phyloP scores from a whole-genome alignment of 2,797 vertebrate genomes.

The Malacoctenus gilli region DNA sequence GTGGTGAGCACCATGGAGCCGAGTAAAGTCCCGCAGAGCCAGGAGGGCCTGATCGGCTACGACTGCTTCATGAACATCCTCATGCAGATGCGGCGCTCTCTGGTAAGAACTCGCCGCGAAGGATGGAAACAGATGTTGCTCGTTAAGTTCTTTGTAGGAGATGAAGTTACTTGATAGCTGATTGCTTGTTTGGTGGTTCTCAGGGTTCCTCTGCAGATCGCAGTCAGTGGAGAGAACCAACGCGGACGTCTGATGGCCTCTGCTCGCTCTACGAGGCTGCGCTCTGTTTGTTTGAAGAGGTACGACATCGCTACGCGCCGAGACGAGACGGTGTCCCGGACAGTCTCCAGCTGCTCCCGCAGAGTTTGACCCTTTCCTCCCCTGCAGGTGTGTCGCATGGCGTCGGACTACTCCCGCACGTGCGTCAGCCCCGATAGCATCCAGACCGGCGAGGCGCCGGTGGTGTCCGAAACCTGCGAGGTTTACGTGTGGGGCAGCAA shows the following conservation, averaged over 20 bases:
- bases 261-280: slow-evolving; percentile 96
- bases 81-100: slow-evolving; percentile 95
- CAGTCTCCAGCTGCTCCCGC: not conserved
- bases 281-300: slow-evolving; percentile 94
- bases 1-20: slow-evolving; percentile 91
- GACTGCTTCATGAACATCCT: slow-evolving; percentile 98
- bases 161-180: too few species aligned
- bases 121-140: not conserved
- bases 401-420: slow-evolving; percentile 96
- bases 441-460: slow-evolving; percentile 89
- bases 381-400: slow-evolving; percentile 94
- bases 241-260: slow-evolving; percentile 88
- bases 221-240: slow-evolving; percentile 96
- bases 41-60: slow-evolving; percentile 96
- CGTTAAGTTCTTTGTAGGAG: too few species aligned
- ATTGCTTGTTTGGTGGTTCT: too few species aligned
- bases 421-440: slow-evolving; percentile 97
- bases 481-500: slow-evolving; percentile 92
- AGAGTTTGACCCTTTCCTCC: too few species aligned
- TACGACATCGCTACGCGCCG: slow-evolving; percentile 62
- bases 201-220: slow-evolving; percentile 96
- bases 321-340: too few species aligned
- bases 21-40: slow-evolving; percentile 79
- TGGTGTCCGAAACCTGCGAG: slow-evolving; percentile 95
- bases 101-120: slow-evolving; percentile 83